A percentile compares a stretch with the other conserved stretches of the same genome.
Evolutionary conservation across 2,797 vertebrate species (phyloP).

Genomic region (Molothrus ater): DNA sequence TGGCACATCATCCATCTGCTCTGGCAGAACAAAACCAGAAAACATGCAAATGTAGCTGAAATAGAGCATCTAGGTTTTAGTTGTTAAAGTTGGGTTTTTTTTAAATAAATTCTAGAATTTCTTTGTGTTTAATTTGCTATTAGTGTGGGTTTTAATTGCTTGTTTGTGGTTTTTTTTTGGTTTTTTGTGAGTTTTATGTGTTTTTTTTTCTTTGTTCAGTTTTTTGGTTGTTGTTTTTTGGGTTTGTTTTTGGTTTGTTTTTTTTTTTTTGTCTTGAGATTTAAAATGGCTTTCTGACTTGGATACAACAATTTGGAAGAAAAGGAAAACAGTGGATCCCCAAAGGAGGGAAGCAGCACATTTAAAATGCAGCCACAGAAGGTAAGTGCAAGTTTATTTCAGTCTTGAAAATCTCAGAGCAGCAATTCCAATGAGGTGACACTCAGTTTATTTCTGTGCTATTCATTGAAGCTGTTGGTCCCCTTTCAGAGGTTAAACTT

Average conservation of each 20-base stretch:
- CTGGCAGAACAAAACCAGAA: background rate
- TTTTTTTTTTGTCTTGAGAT: background rate
- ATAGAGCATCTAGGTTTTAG: background rate
- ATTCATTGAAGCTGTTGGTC: background rate
- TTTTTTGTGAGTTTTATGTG: background rate
- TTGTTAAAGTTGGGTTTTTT: accelerated
- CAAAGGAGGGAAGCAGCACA: background rate
- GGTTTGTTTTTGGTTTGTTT: no score
- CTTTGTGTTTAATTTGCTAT: background rate
- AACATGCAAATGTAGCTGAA: background rate
- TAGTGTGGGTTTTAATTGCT: no score
- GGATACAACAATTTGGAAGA: background rate
- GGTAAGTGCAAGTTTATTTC: background rate
- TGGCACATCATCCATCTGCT: background rate
- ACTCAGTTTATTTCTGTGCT: background rate
- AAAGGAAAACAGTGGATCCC: background rate
- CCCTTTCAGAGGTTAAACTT: background rate
- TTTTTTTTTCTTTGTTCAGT: no score
- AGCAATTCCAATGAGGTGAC: accelerated
- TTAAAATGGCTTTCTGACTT: background rate
- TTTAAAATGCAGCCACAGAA: background rate
- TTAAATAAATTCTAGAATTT: no score
- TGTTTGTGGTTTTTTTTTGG: background rate
- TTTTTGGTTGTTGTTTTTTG: background rate
- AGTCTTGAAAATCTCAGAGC: background rate